Evolutionary conservation across 2,888 invertebrate species (phyloP).

Genomic region (Aphidoletes aphidimyza): DNA sequence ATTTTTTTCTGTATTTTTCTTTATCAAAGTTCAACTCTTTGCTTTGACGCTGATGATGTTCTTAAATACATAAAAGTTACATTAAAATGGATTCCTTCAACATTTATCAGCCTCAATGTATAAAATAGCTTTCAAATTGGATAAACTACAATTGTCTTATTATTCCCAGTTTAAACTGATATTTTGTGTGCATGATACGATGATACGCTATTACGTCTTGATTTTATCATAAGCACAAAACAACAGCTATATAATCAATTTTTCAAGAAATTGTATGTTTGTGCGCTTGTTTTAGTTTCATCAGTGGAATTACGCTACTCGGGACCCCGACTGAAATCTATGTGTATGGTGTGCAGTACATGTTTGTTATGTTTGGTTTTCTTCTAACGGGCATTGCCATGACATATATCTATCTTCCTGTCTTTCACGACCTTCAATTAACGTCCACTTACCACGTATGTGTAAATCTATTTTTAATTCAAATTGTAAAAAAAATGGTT

Average conservation of each 20-base stretch:
- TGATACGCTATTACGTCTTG: background rate
- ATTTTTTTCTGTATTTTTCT: too few species aligned
- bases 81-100: too few species aligned
- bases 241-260: too few species aligned
- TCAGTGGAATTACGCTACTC: constrained; percentile 80
- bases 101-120: background rate
- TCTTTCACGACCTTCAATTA: constrained; percentile 75
- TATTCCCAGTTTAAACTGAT: background rate
- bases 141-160: constrained; percentile 2
- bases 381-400: constrained; percentile 72
- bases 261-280: background rate
- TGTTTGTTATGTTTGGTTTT: constrained; percentile 72
- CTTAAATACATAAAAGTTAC: background rate
- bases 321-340: constrained; percentile 82
- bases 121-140: constrained; percentile 5
- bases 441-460: constrained; percentile 81
- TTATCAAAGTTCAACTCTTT: too few species aligned
- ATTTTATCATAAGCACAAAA: background rate
- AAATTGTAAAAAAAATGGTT: background rate
- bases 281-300: constrained; percentile 69
- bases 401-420: constrained; percentile 74
- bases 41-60: background rate
- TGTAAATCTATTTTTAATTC: constrained; percentile 41
- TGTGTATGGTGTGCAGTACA: constrained; percentile 79
- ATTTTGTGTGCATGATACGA: background rate